Percentiles rank a stretch among this genome's conserved stretches.
Evolutionary conservation across 2,888 invertebrate species (phyloP).

Genomic region (Drosophila longiperda): DNA sequence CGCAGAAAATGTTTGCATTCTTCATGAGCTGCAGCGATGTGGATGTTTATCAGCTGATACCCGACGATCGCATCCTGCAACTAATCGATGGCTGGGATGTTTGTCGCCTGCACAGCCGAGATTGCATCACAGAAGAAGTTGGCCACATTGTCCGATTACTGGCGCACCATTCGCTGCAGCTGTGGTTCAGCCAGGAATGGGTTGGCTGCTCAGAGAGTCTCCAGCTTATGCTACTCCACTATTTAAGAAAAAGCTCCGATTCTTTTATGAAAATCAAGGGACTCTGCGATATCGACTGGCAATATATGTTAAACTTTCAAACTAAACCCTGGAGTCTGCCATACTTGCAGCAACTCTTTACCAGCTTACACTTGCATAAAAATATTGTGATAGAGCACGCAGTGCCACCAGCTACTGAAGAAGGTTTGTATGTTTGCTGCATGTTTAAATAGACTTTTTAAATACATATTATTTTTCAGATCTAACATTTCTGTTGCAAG

Average conservation of each 20-base stretch:
- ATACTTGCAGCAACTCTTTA: constrained; percentile 69
- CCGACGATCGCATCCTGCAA: constrained; percentile 71
- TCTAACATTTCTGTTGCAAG: constrained; percentile 66
- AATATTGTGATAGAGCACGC: constrained; percentile 64
- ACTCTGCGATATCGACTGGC: constrained; percentile 74
- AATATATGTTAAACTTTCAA: constrained; percentile 69
- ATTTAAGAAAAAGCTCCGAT: constrained; percentile 55
- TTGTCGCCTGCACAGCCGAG: constrained; percentile 61
- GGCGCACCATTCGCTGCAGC: constrained; percentile 73
- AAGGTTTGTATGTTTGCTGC: constrained; percentile 40
- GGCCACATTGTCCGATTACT: constrained; percentile 62
- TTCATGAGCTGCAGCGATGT: constrained; percentile 67
- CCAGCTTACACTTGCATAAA: constrained; percentile 41
- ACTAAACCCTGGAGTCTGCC: constrained; percentile 71
- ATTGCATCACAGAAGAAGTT: constrained; percentile 43
- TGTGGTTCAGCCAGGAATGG: constrained; percentile 82
- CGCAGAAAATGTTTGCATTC: constrained; percentile 72
- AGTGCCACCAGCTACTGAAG: constrained; percentile 54
- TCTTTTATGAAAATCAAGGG: constrained; percentile 60
- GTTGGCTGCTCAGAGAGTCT: constrained; percentile 51
- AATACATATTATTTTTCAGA: constrained; percentile 48
- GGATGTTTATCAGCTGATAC: constrained; percentile 75
- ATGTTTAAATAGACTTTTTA: neutral
- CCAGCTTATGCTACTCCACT: constrained; percentile 61
- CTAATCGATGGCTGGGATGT: constrained; percentile 78